These are phyloP conservation scores for Erebia palarica DNA, from an alignment of 2,888 invertebrate genomes.

Conservation along the genomic window DNA sequence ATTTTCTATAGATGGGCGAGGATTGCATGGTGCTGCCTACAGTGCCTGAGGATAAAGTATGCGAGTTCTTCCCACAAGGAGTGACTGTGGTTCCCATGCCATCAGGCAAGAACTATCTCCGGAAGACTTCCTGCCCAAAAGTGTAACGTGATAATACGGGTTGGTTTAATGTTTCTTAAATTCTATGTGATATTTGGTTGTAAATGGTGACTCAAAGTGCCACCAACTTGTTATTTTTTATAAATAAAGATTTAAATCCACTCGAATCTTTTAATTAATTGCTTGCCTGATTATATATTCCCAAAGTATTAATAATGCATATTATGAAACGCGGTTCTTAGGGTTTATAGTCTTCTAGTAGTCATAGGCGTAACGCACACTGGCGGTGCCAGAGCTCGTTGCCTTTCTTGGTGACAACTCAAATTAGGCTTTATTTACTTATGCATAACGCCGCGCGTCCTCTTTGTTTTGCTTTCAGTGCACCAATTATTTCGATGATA, in stretches of 20 bases:
- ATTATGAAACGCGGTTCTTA: no score
- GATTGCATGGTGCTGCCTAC: slow-evolving; percentile 95
- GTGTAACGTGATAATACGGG: not conserved
- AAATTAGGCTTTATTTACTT: no score
- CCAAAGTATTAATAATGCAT: no score
- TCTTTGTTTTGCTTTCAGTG: no score
- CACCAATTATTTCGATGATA: no score
- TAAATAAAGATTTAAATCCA: slow-evolving; percentile 13
- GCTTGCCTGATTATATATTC: not conserved
- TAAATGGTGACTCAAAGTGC: not conserved
- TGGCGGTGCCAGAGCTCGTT: no score
- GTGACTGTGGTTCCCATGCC: slow-evolving; percentile 87
- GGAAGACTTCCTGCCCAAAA: slow-evolving; percentile 65
- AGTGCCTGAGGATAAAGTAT: slow-evolving; percentile 86
- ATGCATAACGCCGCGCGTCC: no score
- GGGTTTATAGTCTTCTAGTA: no score
- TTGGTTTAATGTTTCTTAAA: not conserved
- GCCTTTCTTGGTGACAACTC: no score
- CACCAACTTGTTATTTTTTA: slow-evolving; percentile 15
- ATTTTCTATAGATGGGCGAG: slow-evolving; percentile 85
- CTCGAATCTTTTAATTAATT: slow-evolving; percentile 2
- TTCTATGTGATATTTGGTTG: not conserved
- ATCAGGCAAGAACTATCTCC: slow-evolving; percentile 92
- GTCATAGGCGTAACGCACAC: no score
- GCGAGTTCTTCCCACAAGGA: slow-evolving; percentile 86